A percentile compares a stretch with the other conserved stretches of the same genome.
Conservation (phyloP, 2,113 vertebrate genomes). For the Zosterops pallidus region DNA sequence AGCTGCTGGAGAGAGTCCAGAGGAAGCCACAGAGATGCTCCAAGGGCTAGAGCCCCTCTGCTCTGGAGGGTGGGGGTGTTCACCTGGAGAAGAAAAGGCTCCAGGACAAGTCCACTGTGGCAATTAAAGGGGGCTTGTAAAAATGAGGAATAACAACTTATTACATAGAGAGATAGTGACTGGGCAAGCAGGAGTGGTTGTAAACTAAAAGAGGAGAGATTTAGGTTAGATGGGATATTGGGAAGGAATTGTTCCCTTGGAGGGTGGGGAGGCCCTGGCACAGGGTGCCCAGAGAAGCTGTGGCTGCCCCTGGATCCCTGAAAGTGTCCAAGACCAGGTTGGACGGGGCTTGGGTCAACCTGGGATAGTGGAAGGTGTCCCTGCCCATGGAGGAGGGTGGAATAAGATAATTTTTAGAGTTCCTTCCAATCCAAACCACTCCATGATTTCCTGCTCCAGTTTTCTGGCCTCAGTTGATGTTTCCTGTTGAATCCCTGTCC, state of each 20-base stretch:
- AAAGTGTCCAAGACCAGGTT: background rate
- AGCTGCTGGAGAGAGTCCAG: background rate
- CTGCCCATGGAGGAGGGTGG: background rate
- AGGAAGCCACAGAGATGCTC: fast-evolving
- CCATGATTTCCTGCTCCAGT: background rate
- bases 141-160: background rate
- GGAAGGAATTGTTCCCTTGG: background rate
- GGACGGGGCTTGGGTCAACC: fast-evolving
- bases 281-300: background rate
- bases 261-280: background rate
- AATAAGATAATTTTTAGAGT: background rate
- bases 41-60: background rate
- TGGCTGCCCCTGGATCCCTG: background rate
- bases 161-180: background rate
- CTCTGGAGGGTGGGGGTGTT: background rate
- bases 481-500: background rate
- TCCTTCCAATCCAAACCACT: background rate
- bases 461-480: background rate
- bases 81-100: background rate
- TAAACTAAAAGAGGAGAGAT: background rate
- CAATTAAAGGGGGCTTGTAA: background rate
- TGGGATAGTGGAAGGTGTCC: background rate
- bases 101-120: background rate
- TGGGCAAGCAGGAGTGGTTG: background rate
- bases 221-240: background rate